phyloP scores from a whole-genome alignment of 2,888 invertebrate genomes.

The Phrixothrix hirtus region DNA sequence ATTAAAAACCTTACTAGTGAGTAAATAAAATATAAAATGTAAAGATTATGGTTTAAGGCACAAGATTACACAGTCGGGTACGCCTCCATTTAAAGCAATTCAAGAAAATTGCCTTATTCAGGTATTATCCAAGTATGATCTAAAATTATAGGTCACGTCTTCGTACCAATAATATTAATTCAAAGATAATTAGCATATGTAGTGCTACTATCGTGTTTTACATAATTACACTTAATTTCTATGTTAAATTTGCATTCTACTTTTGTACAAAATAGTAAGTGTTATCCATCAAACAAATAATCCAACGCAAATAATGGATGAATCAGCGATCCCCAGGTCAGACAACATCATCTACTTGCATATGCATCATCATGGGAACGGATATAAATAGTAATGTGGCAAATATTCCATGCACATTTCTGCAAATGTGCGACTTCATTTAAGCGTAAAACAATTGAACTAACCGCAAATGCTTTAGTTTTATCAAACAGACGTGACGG shows the following conservation, averaged over 20 bases:
- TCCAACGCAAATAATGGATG: slow-evolving; percentile 15
- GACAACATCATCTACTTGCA: slow-evolving; percentile 17
- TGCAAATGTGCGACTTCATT: too few relatives aligned
- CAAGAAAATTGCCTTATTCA: background rate
- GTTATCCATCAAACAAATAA: slow-evolving; percentile 3
- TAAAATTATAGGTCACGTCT: slow-evolving; percentile 6
- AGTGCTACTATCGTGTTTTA: slow-evolving; percentile 4
- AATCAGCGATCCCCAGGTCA: slow-evolving; percentile 20
- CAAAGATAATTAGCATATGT: slow-evolving; percentile 3
- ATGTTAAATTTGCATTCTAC: background rate
- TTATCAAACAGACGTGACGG: too few relatives aligned
- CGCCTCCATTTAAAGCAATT: background rate
- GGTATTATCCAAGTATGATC: slow-evolving; percentile 1
- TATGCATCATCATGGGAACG: slow-evolving; percentile 29
- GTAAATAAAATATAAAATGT: too few relatives aligned
- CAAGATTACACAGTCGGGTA: too few relatives aligned
- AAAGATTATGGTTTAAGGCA: too few relatives aligned
- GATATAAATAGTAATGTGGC: slow-evolving; percentile 17
- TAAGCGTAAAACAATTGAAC: too few relatives aligned
- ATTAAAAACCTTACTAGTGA: too few relatives aligned
- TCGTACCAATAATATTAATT: slow-evolving; percentile 11
- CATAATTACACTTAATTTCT: background rate
- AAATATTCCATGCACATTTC: slow-evolving; percentile 17
- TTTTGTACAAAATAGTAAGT: slow-evolving; percentile 1
- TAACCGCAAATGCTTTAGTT: too few relatives aligned